phyloP scores from a whole-genome alignment of 2,113 vertebrate genomes.

The Paratilapia polleni region DNA sequence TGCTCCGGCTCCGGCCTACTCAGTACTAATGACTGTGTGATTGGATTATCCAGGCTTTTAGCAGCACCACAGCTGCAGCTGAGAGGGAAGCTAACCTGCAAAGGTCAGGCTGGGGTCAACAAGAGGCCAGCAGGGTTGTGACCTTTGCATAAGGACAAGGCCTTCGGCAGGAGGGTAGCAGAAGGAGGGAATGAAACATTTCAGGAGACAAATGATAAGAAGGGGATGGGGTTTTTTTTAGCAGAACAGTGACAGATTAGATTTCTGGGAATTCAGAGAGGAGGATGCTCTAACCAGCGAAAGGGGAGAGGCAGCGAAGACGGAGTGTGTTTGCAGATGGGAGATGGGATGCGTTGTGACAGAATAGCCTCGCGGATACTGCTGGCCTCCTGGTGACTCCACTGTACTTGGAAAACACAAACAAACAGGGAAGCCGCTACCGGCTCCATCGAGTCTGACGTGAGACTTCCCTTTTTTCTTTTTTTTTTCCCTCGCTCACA shows the following conservation, averaged over 20 bases:
- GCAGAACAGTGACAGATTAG: slow-evolving; percentile 9
- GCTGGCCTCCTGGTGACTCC: slow-evolving; percentile 78
- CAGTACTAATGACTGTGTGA: slow-evolving; percentile 72
- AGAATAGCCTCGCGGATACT: slow-evolving; percentile 71
- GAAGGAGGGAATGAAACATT: slow-evolving; percentile 1
- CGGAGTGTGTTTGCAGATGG: slow-evolving; percentile 17
- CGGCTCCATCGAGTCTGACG: slow-evolving; percentile 21
- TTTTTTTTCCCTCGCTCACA: background rate
- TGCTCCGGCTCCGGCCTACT: slow-evolving; percentile 52
- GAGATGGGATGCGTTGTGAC: slow-evolving; percentile 71
- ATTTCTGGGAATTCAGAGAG: slow-evolving; percentile 35
- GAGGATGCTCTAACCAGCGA: background rate
- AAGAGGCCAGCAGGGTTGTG: slow-evolving; percentile 41
- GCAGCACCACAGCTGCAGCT: slow-evolving; percentile 65
- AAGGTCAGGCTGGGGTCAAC: slow-evolving; percentile 69
- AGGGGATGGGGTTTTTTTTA: background rate
- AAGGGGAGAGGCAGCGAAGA: slow-evolving; percentile 8
- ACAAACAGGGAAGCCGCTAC: slow-evolving; percentile 50
- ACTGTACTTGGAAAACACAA: slow-evolving; percentile 63
- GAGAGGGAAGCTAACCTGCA: slow-evolving; percentile 63
- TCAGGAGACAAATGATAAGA: background rate
- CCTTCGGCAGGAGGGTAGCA: background rate
- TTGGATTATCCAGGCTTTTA: slow-evolving; percentile 76
- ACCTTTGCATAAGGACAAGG: slow-evolving; percentile 23
- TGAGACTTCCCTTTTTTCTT: background rate